Conservation (phyloP, 2,888 invertebrate species). For the Enoplolaimus lenunculus region DNA sequence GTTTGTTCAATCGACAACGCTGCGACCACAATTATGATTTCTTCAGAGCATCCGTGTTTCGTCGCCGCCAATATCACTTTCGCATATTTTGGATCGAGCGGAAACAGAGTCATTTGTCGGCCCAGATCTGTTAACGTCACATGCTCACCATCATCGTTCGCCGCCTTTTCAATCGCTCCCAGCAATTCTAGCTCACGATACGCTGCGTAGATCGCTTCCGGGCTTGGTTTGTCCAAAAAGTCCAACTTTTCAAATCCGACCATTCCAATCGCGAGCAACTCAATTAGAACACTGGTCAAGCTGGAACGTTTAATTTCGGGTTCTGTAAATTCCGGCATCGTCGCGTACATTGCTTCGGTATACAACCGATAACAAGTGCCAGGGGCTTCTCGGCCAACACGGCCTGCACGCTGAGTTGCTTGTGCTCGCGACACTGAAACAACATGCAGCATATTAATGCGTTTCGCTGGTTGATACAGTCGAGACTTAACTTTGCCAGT, state of each 20-base stretch:
- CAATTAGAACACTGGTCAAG: constrained; percentile 59
- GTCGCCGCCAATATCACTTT: constrained; percentile 49
- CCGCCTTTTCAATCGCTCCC: constrained; percentile 53
- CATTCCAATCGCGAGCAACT: constrained; percentile 68
- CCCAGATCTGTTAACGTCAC: constrained; percentile 59
- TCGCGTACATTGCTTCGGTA: constrained; percentile 60
- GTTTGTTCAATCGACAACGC: constrained; percentile 71
- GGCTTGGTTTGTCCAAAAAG: constrained; percentile 72
- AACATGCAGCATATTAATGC: constrained; percentile 58
- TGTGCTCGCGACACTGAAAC: constrained; percentile 72
- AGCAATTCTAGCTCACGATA: constrained; percentile 45
- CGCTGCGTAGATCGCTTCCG: constrained; percentile 48
- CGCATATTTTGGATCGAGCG: constrained; percentile 74
- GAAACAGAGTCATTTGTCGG: constrained; percentile 71
- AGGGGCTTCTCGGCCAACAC: constrained; percentile 59
- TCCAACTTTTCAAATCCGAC: constrained; percentile 64
- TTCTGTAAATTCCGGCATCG: constrained; percentile 55
- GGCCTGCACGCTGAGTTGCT: constrained; percentile 75
- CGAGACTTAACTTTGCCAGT: constrained; percentile 36
- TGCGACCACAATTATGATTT: constrained; percentile 66
- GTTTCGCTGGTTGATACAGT: constrained; percentile 29
- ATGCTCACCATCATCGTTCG: no score
- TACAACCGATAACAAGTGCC: constrained; percentile 58
- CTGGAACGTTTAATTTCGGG: constrained; percentile 70
- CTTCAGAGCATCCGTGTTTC: constrained; percentile 41